Percentiles rank a stretch among this genome's conserved stretches.
phyloP scores from a whole-genome alignment of 2,797 vertebrate species.

The Pagetopsis macropterus region DNA sequence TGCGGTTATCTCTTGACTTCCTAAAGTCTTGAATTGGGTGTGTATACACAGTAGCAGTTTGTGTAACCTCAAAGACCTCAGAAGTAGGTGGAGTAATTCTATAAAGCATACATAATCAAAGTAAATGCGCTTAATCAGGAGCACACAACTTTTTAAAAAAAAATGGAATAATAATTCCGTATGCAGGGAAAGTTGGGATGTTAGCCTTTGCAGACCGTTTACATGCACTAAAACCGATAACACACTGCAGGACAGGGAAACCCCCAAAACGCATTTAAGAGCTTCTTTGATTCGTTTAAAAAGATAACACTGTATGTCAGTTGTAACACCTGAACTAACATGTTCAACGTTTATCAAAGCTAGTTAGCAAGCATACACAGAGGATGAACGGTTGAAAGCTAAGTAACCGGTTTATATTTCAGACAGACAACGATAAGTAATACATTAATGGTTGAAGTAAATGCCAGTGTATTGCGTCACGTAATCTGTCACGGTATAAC shows the following conservation, averaged over 20 bases:
- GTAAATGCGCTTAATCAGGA: neutral
- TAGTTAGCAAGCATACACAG: neutral
- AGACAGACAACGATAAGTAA: neutral
- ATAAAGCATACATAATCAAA: neutral
- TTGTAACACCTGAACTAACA: constrained; percentile 6
- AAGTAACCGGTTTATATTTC: neutral
- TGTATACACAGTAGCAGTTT: constrained; percentile 27
- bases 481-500: neutral
- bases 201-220: too few species aligned
- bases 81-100: neutral
- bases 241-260: too few species aligned
- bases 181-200: too few species aligned
- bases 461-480: neutral
- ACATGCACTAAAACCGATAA: too few species aligned
- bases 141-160: neutral
- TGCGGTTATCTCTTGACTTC: constrained; percentile 20
- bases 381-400: neutral
- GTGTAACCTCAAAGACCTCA: constrained; percentile 16
- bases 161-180: too few species aligned
- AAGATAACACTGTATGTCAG: neutral
- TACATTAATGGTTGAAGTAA: neutral
- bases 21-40: constrained; percentile 9
- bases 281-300: neutral
- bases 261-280: too few species aligned
- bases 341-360: neutral